Conservation (phyloP, 2,113 vertebrate genomes). For the Lophochroa leadbeateri region DNA sequence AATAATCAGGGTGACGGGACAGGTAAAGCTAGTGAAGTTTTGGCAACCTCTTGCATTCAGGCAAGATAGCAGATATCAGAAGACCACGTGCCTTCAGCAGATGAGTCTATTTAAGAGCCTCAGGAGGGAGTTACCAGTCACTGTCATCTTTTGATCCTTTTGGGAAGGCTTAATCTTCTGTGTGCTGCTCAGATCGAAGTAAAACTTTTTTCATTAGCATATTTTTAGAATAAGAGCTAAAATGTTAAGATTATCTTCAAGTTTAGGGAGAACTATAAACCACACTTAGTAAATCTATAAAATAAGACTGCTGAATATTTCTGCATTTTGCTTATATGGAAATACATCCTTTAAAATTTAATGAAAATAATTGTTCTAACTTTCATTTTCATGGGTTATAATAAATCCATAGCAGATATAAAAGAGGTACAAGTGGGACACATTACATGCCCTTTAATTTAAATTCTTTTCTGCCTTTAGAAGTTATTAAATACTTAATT, state of each 20-base stretch:
- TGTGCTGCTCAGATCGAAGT: slow-evolving; percentile 14
- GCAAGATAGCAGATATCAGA: background rate
- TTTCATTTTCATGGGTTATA: slow-evolving; percentile 18
- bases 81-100: background rate
- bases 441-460: background rate
- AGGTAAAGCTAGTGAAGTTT: background rate
- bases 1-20: background rate
- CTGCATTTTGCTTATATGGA: slow-evolving; percentile 27
- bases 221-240: slow-evolving; percentile 16
- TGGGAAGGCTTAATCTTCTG: background rate
- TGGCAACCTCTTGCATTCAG: background rate
- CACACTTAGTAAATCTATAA: slow-evolving; percentile 30
- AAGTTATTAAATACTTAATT: background rate
- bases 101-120: background rate
- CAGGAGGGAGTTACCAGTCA: background rate
- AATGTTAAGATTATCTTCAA: slow-evolving; percentile 13
- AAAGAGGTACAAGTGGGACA: background rate
- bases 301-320: slow-evolving; percentile 23
- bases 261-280: slow-evolving; percentile 48
- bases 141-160: background rate
- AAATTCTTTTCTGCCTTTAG: background rate
- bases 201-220: background rate
- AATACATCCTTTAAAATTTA: slow-evolving; percentile 18
- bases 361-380: slow-evolving; percentile 29
- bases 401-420: slow-evolving; percentile 33